Percentiles rank a stretch among this genome's conserved stretches.
Conservation (phyloP, 2,113 vertebrate genomes). For the Corydoras maculifer region DNA sequence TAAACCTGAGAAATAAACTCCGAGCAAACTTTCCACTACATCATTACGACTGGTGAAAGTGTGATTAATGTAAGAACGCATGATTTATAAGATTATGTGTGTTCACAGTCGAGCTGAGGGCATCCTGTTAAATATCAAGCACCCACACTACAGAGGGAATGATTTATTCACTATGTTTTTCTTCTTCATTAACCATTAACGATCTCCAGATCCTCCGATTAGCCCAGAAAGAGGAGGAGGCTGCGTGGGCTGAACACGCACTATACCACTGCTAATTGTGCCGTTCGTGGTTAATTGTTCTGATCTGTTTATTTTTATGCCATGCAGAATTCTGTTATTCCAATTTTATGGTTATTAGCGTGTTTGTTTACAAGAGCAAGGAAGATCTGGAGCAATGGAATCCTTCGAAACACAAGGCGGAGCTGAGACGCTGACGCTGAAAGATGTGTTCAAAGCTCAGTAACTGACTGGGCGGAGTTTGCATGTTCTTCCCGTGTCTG, state of each 20-base stretch:
- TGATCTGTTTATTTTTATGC: background rate
- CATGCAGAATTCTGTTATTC: background rate
- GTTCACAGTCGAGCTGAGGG: conserved; percentile 44
- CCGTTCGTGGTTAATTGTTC: conserved; percentile 19
- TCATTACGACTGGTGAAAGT: conserved; percentile 43
- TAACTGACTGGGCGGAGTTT: no score
- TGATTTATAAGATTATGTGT: conserved; percentile 28
- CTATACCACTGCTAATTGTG: background rate
- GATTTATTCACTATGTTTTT: conserved; percentile 41
- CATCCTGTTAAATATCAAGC: conserved; percentile 44
- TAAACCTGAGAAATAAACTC: conserved; percentile 44
- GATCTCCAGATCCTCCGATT: conserved; percentile 49
- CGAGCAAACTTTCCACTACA: conserved; percentile 42
- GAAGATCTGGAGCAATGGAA: no score
- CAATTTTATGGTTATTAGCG: background rate
- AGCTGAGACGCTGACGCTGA: no score
- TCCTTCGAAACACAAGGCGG: no score
- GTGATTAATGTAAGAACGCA: conserved; percentile 49
- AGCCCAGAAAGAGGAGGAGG: conserved; percentile 36
- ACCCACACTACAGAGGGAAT: conserved; percentile 49
- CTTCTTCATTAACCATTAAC: conserved; percentile 44
- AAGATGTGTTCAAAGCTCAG: no score
- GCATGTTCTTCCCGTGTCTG: no score
- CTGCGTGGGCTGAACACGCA: conserved; percentile 4
- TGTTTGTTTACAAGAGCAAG: background rate